phyloP scores from a whole-genome alignment of 64 coral and sea anemone species.

The Montipora sp. region DNA sequence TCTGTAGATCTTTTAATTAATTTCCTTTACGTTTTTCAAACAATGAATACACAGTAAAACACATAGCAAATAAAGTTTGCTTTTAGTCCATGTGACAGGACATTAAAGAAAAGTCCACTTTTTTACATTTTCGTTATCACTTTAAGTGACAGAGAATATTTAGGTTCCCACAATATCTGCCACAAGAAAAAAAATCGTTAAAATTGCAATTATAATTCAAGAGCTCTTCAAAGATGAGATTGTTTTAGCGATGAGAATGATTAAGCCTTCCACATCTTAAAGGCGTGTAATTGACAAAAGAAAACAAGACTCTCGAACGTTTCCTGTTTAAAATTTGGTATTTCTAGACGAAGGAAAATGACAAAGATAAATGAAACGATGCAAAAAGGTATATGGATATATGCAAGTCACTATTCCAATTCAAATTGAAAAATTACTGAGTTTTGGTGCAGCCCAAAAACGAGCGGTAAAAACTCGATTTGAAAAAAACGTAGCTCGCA shows the following conservation, averaged over 20 bases:
- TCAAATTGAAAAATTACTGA: too few relatives aligned
- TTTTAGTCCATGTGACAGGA: not conserved
- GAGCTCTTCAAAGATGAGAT: not conserved
- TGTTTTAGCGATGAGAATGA: not conserved
- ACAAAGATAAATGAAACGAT: too few relatives aligned
- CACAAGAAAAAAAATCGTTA: not conserved
- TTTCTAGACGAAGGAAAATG: too few relatives aligned
- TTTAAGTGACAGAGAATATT: not conserved
- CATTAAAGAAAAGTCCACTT: not conserved
- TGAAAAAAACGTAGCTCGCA: too few relatives aligned
- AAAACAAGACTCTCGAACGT: too few relatives aligned
- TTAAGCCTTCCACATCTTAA: not conserved
- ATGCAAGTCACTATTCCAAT: too few relatives aligned
- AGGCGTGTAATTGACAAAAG: too few relatives aligned
- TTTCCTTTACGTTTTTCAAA: not conserved
- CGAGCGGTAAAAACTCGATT: too few relatives aligned
- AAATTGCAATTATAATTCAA: not conserved
- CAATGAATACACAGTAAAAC: not conserved
- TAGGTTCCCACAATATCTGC: not conserved
- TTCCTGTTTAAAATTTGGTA: too few relatives aligned
- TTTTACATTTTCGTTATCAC: not conserved
- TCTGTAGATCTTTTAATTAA: not conserved
- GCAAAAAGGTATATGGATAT: too few relatives aligned
- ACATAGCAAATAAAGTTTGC: not conserved
- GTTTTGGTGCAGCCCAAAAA: too few relatives aligned